Percentiles rank a stretch among this genome's conserved stretches.
Conservation (phyloP, 2,888 invertebrate genomes). For the Maniola hyperantus region DNA sequence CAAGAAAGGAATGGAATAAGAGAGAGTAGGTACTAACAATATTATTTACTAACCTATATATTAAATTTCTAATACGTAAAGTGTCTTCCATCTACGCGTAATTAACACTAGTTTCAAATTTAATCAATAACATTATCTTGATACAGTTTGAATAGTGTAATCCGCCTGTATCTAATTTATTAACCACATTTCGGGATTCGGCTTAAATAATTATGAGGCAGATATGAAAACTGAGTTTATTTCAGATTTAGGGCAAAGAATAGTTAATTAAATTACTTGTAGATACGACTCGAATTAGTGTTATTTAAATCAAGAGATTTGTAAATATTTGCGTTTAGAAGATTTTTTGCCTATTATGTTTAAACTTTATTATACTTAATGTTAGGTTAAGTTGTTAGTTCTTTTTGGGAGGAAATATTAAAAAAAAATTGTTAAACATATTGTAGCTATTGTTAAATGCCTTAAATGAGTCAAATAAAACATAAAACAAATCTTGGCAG, state of each 20-base stretch:
- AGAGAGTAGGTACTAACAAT: too few relatives aligned
- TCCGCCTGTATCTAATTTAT: constrained; percentile 10
- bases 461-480: too few relatives aligned
- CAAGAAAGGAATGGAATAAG: background rate
- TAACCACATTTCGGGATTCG: background rate
- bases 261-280: background rate
- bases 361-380: too few relatives aligned
- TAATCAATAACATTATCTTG: constrained; percentile 10
- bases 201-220: background rate
- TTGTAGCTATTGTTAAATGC: too few relatives aligned
- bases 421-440: too few relatives aligned
- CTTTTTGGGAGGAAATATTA: too few relatives aligned
- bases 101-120: constrained; percentile 10
- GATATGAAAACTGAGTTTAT: constrained; percentile 1
- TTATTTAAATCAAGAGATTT: background rate
- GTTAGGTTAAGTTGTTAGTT: too few relatives aligned
- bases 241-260: background rate
- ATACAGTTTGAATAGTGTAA: background rate
- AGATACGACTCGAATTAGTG: background rate
- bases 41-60: background rate
- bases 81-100: background rate
- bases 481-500: too few relatives aligned
- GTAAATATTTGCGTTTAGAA: too few relatives aligned
- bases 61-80: background rate
- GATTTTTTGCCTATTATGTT: too few relatives aligned